Conservation (phyloP, 64 coral and sea anemone genomes). For the Montipora cactus region DNA sequence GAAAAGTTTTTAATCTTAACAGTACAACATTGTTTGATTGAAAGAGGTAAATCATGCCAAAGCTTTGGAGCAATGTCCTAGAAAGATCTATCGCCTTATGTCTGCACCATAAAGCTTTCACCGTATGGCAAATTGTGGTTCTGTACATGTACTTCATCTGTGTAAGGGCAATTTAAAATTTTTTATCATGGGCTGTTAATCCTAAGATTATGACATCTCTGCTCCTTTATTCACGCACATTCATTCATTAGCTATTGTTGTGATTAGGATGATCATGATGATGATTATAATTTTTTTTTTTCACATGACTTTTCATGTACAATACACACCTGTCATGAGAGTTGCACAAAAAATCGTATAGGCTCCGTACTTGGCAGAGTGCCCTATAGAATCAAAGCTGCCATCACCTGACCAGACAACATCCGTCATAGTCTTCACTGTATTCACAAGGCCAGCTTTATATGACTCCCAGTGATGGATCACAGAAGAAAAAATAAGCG, state of each 20-base stretch:
- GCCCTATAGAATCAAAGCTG: slow-evolving; percentile 59
- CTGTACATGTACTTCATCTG: background rate
- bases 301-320: slow-evolving; percentile 10
- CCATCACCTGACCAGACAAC: slow-evolving; percentile 58
- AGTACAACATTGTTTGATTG: too few relatives aligned
- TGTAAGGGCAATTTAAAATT: slow-evolving; percentile 16
- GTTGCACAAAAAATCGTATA: slow-evolving; percentile 55
- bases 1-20: too few relatives aligned
- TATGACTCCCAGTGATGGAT: slow-evolving; percentile 28
- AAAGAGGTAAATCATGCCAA: too few relatives aligned
- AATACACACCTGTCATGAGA: slow-evolving; percentile 35
- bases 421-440: slow-evolving; percentile 12
- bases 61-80: too few relatives aligned
- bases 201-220: background rate
- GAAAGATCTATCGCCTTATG: too few relatives aligned
- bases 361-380: slow-evolving; percentile 57
- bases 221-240: slow-evolving; percentile 17
- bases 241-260: slow-evolving; percentile 25
- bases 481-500: slow-evolving; percentile 1
- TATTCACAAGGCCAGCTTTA: background rate
- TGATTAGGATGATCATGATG: background rate
- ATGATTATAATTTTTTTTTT: slow-evolving; percentile 17
- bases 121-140: slow-evolving; percentile 6
- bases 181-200: background rate
- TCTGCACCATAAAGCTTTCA: too few relatives aligned